Percentiles rank a stretch among this genome's conserved stretches.
These are phyloP conservation scores for Sebastes schlegelii DNA, from an alignment of 2,113 vertebrate genomes.

Conservation along the genomic window DNA sequence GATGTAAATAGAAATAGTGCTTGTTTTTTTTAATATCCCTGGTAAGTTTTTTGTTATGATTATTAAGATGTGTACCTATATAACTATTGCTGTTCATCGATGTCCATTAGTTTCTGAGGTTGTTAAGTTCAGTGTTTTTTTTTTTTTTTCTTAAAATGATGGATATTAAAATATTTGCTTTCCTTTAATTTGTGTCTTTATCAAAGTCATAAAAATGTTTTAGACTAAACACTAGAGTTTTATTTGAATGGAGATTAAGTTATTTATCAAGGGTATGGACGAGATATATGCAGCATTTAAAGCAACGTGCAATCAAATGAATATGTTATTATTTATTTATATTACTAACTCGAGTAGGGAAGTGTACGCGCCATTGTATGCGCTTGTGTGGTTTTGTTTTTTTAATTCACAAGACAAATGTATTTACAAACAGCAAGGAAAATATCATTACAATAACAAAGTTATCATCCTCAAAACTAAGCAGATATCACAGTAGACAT, in stretches of 20 bases:
- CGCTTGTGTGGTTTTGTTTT: too few species aligned
- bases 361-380: background rate
- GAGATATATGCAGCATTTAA: background rate
- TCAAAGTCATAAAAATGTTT: constrained; percentile 17
- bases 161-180: constrained; percentile 67
- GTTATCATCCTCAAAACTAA: too few species aligned
- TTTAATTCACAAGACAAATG: too few species aligned
- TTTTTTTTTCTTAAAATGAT: constrained; percentile 50
- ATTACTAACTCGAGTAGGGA: background rate
- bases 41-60: constrained; percentile 35
- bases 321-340: background rate
- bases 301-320: background rate
- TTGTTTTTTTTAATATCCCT: constrained; percentile 74
- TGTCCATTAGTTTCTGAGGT: constrained; percentile 61
- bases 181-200: constrained; percentile 15
- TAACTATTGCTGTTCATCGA: constrained; percentile 67
- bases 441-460: too few species aligned
- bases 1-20: constrained; percentile 58
- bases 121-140: constrained; percentile 72
- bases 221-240: background rate
- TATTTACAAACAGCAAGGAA: too few species aligned
- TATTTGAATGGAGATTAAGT: background rate
- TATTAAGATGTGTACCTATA: constrained; percentile 61
- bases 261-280: background rate
- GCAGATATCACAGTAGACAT: too few species aligned